A percentile compares a stretch with the other conserved stretches of the same genome.
Conservation (phyloP, 2,113 vertebrate species). For the Struthio camelus region DNA sequence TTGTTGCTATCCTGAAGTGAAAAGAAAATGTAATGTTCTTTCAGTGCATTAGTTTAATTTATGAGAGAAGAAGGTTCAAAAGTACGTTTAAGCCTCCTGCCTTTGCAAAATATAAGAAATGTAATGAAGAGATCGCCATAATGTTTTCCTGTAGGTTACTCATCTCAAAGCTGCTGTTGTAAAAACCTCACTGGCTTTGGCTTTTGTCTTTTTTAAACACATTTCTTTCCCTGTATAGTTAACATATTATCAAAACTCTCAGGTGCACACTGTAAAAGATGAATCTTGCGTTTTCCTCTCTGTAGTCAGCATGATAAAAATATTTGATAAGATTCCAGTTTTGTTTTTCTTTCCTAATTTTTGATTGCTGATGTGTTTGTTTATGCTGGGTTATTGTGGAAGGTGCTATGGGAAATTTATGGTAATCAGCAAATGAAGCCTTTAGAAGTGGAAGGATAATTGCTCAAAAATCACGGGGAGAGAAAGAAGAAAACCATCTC, state of each 20-base stretch:
- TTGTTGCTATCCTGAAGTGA: not conserved
- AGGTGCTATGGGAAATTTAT: conserved; percentile 11
- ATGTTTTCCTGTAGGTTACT: not conserved
- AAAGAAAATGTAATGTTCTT: no score
- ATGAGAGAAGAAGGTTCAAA: not conserved
- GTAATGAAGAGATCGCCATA: not conserved
- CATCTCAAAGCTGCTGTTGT: not conserved
- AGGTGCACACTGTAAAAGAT: not conserved
- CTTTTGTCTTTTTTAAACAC: not conserved
- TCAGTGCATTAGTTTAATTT: no score
- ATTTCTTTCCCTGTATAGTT: not conserved
- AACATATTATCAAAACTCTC: not conserved
- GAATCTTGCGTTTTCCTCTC: not conserved
- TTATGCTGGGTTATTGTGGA: not conserved
- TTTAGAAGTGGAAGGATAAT: conserved; percentile 9
- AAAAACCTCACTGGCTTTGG: not conserved
- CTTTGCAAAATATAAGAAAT: not conserved
- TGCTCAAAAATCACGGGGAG: not conserved
- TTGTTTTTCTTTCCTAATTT: not conserved
- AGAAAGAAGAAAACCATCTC: not conserved
- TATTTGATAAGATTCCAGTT: not conserved
- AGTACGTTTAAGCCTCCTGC: not conserved
- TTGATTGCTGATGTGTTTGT: not conserved
- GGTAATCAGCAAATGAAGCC: not conserved
- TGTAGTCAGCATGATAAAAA: not conserved